Conservation (phyloP, 2,888 invertebrate genomes). For the Stenoptilia bipunctidactyla region DNA sequence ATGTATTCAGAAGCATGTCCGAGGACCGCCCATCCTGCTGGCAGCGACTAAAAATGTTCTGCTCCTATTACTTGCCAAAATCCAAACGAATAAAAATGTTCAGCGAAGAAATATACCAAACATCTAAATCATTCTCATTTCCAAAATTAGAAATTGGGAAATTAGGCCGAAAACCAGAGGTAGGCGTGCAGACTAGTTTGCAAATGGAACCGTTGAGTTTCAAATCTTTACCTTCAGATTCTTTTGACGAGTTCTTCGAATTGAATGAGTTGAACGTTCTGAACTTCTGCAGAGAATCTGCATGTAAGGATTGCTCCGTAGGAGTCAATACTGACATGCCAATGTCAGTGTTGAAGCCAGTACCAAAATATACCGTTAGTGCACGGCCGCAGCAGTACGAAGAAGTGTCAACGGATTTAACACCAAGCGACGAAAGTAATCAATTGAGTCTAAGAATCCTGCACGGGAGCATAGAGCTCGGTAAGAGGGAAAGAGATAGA, state of each 20-base stretch:
- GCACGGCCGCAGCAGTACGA: too few relatives aligned
- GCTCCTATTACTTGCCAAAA: neutral
- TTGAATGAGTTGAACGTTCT: conserved; percentile 32
- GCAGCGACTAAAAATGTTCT: neutral
- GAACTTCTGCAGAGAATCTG: conserved; percentile 26
- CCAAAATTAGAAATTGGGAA: conserved; percentile 36
- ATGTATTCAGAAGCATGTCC: neutral
- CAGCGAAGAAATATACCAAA: conserved; percentile 1
- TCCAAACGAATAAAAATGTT: neutral
- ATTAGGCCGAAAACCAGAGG: conserved; percentile 22
- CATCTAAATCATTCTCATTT: conserved; percentile 29
- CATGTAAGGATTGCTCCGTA: conserved; percentile 18
- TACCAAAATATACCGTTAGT: too few relatives aligned
- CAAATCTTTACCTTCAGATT: too few relatives aligned
- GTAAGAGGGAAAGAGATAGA: neutral
- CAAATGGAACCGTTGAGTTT: conserved; percentile 20
- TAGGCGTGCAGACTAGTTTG: conserved; percentile 44
- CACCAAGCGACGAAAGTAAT: neutral
- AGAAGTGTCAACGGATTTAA: neutral
- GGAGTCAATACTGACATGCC: conserved; percentile 1
- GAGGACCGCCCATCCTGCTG: neutral
- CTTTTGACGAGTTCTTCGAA: neutral
- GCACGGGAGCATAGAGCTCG: neutral
- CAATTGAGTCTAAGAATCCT: neutral
- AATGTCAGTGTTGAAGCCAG: neutral